Percentiles rank a stretch among this genome's conserved stretches.
Conservation (phyloP, 2,888 invertebrate species). For the Monoplex corrugatus region DNA sequence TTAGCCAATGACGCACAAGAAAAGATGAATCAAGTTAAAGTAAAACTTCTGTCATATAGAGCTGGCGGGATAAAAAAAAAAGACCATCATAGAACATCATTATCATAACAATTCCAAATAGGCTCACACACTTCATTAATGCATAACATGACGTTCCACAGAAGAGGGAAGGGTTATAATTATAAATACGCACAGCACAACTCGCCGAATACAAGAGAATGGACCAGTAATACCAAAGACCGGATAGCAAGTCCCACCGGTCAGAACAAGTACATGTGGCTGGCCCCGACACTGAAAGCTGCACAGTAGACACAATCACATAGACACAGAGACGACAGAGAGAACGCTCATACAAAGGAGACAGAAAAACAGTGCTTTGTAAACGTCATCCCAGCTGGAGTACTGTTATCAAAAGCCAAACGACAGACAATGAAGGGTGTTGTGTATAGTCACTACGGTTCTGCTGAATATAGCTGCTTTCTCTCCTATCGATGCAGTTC, state of each 20-base stretch:
- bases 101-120: not conserved
- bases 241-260: constrained; percentile 17
- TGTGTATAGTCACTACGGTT: constrained; percentile 14
- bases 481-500: constrained; percentile 40
- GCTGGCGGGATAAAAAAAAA: constrained; percentile 2
- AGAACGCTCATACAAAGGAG: not conserved
- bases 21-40: not conserved
- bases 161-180: not conserved
- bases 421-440: too few relatives aligned
- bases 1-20: not conserved
- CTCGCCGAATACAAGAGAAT: not conserved
- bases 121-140: not conserved
- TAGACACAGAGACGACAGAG: not conserved
- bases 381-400: not conserved
- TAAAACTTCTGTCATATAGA: not conserved
- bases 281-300: constrained; percentile 29
- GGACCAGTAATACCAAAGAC: not conserved
- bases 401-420: not conserved
- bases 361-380: constrained; percentile 19
- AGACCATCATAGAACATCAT: not conserved
- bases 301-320: not conserved
- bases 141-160: not conserved
- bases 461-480: constrained; percentile 34
- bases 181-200: not conserved
- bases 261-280: not conserved